Conservation (phyloP, 2,888 invertebrate genomes). For the Lycophotia porphyrea region DNA sequence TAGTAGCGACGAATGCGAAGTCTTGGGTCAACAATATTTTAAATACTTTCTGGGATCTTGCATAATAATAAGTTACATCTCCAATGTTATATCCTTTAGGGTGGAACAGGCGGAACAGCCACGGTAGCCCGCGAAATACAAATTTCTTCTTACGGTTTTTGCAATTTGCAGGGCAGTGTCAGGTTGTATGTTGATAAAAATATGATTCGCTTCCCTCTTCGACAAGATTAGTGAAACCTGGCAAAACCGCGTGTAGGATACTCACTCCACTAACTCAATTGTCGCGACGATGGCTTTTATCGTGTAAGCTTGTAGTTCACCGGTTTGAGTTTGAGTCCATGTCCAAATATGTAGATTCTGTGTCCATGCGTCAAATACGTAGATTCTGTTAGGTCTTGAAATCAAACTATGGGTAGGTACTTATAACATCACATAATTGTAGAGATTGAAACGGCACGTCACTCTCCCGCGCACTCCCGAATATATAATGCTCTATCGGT, state of each 20-base stretch:
- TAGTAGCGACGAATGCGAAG: background rate
- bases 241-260: conserved; percentile 1
- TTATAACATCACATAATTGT: too few relatives aligned
- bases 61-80: background rate
- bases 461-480: too few relatives aligned
- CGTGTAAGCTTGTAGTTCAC: background rate
- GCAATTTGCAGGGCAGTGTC: too few relatives aligned
- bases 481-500: too few relatives aligned
- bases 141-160: background rate
- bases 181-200: too few relatives aligned
- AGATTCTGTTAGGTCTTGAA: too few relatives aligned
- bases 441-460: too few relatives aligned
- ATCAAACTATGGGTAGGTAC: too few relatives aligned
- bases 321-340: too few relatives aligned
- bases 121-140: background rate
- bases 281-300: conserved; percentile 18
- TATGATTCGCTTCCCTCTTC: background rate
- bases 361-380: background rate
- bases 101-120: background rate
- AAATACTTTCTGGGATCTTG: background rate
- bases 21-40: background rate
- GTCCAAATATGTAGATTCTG: background rate
- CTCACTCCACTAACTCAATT: conserved; percentile 3
- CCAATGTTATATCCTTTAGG: background rate
- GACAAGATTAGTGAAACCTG: conserved; percentile 2